Evolutionary conservation across 2,888 invertebrate genomes (phyloP).

Genomic region (Nephrotoma flavescens): DNA sequence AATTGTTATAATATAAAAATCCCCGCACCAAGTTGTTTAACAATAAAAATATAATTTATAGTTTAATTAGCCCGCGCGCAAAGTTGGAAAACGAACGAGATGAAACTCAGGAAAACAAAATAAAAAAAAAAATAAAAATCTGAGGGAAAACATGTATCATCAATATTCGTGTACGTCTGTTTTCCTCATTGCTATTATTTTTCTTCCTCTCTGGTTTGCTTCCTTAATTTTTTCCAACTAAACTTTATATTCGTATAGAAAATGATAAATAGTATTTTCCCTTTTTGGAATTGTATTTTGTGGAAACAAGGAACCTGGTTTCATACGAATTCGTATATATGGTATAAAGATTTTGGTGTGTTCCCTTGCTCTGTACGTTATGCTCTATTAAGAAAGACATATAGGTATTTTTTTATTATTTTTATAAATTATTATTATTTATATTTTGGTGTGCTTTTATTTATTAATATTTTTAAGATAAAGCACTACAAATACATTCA

Average conservation of each 20-base stretch:
- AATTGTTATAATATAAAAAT: not conserved
- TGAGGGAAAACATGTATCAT: not conserved
- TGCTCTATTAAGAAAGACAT: not conserved
- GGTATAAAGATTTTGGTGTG: too few species aligned
- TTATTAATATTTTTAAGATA: not conserved
- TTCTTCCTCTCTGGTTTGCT: not conserved
- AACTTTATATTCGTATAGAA: too few species aligned
- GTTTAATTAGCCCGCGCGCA: not conserved
- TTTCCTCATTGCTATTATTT: not conserved
- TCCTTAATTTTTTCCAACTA: too few species aligned
- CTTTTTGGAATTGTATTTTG: too few species aligned
- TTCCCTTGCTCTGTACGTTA: not conserved
- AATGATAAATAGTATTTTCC: too few species aligned
- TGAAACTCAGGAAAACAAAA: not conserved
- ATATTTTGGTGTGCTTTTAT: not conserved
- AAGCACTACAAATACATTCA: not conserved
- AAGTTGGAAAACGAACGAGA: not conserved
- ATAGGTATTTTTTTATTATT: not conserved
- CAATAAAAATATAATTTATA: not conserved
- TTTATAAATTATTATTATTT: not conserved
- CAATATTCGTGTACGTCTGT: not conserved
- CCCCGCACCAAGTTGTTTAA: not conserved
- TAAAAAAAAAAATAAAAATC: not conserved
- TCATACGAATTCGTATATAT: too few species aligned
- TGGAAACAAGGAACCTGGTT: too few species aligned